Conservation (phyloP, 2,888 invertebrate species). For the Caenorhabditis doughertyi region DNA sequence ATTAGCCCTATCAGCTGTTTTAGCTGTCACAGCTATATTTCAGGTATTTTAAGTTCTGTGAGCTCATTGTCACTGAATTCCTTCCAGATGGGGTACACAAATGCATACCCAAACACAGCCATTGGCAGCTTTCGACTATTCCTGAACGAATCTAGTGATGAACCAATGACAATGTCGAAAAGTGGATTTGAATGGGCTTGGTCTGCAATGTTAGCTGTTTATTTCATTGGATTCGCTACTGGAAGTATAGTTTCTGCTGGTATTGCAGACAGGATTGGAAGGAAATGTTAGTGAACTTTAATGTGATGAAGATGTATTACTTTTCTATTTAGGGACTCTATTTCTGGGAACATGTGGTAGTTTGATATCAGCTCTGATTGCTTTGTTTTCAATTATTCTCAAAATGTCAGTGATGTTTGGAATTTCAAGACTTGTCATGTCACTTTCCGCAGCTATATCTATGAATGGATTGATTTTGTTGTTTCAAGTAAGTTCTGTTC, state of each 20-base stretch:
- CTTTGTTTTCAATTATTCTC: slow-evolving; percentile 63
- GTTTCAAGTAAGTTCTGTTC: slow-evolving; percentile 70
- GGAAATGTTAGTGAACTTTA: slow-evolving; percentile 72
- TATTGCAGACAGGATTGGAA: slow-evolving; percentile 76
- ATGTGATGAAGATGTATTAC: too few species aligned
- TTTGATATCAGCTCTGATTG: slow-evolving; percentile 65
- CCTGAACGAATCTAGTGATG: slow-evolving; percentile 45
- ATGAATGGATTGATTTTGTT: slow-evolving; percentile 79
- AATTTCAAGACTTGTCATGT: slow-evolving; percentile 73
- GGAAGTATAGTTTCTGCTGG: slow-evolving; percentile 74
- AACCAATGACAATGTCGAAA: slow-evolving; percentile 43
- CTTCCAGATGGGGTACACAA: slow-evolving; percentile 77
- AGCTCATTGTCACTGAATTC: background rate
- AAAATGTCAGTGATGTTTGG: slow-evolving; percentile 68
- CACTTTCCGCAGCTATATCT: slow-evolving; percentile 75
- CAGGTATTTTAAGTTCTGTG: slow-evolving; percentile 28
- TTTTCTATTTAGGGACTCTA: slow-evolving; percentile 68
- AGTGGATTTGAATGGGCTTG: slow-evolving; percentile 76
- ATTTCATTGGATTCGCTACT: slow-evolving; percentile 76
- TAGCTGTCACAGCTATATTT: slow-evolving; percentile 60
- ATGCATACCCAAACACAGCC: slow-evolving; percentile 78
- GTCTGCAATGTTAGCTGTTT: slow-evolving; percentile 76
- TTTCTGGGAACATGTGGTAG: slow-evolving; percentile 68
- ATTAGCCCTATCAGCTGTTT: slow-evolving; percentile 36
- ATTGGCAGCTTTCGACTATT: slow-evolving; percentile 60